A percentile compares a stretch with the other conserved stretches of the same genome.
phyloP scores from a whole-genome alignment of 2,797 vertebrate species.

The Phaenicophaeus curvirostris region DNA sequence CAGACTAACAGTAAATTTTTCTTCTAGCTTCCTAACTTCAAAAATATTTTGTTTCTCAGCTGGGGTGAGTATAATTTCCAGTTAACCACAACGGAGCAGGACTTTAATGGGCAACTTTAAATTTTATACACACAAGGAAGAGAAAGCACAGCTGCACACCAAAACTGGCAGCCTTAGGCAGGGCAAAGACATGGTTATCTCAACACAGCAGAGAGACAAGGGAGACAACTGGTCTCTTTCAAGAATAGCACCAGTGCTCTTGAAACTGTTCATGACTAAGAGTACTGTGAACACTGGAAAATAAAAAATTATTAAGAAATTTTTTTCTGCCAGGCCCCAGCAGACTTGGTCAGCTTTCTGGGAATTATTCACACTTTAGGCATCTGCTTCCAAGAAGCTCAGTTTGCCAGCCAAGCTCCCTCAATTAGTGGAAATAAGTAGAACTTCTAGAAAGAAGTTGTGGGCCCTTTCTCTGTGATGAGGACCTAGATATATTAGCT shows the following conservation, averaged over 20 bases:
- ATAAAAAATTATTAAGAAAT: background rate
- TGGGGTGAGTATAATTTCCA: background rate
- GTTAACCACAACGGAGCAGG: background rate
- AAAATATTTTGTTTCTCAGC: background rate
- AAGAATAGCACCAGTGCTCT: background rate
- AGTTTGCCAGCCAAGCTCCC: background rate
- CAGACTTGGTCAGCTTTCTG: background rate
- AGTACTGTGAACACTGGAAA: background rate
- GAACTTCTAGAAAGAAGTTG: background rate
- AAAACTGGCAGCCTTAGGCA: background rate
- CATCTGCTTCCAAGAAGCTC: background rate
- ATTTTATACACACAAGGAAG: background rate
- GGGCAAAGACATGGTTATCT: background rate
- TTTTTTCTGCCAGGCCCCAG: background rate
- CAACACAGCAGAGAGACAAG: background rate
- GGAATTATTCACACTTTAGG: constrained; percentile 11
- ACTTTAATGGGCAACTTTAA: background rate
- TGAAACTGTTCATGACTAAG: background rate
- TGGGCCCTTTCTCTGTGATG: background rate
- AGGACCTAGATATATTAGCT: background rate
- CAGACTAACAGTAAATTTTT: background rate
- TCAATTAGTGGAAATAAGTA: background rate
- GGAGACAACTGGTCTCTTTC: background rate
- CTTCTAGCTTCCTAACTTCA: background rate
- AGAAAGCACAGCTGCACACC: background rate